Percentiles rank a stretch among this genome's conserved stretches.
These are phyloP conservation scores for Hemiprocne comata DNA, from an alignment of 2,113 vertebrate species.

Conservation along the genomic window DNA sequence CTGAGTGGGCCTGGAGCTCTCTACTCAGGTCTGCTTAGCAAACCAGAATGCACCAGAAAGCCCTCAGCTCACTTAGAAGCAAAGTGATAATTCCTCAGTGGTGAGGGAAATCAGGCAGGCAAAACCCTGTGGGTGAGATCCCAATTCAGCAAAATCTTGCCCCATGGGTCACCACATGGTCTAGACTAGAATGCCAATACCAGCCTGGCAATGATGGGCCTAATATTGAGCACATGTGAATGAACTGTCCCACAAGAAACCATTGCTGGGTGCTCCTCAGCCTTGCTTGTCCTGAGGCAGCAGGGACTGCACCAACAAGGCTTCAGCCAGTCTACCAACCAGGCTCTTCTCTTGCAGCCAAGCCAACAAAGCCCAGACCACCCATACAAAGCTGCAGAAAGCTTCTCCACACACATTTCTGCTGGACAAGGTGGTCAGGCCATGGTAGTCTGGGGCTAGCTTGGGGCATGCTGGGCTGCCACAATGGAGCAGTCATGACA, in stretches of 20 bases:
- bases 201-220: background rate
- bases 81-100: background rate
- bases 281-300: background rate
- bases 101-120: background rate
- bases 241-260: background rate
- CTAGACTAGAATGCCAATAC: background rate
- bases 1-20: background rate
- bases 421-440: background rate
- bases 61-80: background rate
- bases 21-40: background rate
- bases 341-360: background rate
- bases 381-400: background rate
- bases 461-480: fast-evolving
- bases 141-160: background rate
- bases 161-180: background rate
- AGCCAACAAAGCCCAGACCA: background rate
- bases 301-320: fast-evolving
- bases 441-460: background rate
- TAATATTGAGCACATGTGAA: fast-evolving
- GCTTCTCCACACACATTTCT: background rate
- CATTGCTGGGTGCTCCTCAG: fast-evolving
- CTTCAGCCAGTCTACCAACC: background rate
- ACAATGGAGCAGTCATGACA: fast-evolving
- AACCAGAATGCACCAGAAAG: background rate
- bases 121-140: background rate